Percentiles rank a stretch among this genome's conserved stretches.
Conservation (phyloP, 2,797 vertebrate species). For the Sebastiscus tertius region DNA sequence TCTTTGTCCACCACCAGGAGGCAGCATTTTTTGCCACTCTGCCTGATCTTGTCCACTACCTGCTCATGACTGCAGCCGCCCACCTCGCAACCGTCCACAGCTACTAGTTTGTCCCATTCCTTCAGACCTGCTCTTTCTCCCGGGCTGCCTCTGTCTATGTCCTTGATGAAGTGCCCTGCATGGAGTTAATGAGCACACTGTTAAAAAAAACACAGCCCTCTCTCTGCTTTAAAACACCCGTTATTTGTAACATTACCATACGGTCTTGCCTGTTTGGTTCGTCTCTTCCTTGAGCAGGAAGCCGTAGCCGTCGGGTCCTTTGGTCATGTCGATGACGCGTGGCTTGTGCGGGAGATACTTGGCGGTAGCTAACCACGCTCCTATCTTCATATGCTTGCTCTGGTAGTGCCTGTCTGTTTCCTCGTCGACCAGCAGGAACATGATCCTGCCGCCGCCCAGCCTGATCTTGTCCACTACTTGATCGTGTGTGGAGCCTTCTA, state of each 20-base stretch:
- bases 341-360: conserved; percentile 87
- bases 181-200: neutral
- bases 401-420: conserved; percentile 82
- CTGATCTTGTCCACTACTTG: conserved; percentile 88
- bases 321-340: conserved; percentile 81
- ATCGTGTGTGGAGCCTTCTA: conserved; percentile 85
- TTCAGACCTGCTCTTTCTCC: conserved; percentile 86
- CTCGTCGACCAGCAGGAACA: conserved; percentile 88
- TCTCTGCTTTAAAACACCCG: neutral
- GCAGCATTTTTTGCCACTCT: conserved; percentile 81
- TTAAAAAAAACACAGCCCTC: conserved; percentile 1
- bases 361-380: conserved; percentile 78
- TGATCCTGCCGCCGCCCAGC: conserved; percentile 76
- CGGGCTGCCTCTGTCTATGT: conserved; percentile 87
- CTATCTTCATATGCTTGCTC: conserved; percentile 75
- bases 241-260: neutral
- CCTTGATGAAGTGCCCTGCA: conserved; percentile 88
- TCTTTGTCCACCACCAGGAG: conserved; percentile 89
- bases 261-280: conserved; percentile 53
- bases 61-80: conserved; percentile 83
- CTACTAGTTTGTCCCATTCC: conserved; percentile 88
- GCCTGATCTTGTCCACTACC: conserved; percentile 86
- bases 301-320: conserved; percentile 86
- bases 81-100: conserved; percentile 87
- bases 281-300: conserved; percentile 84